Evolutionary conservation across 2,113 vertebrate species (phyloP).

Genomic region (Cololabis saira): DNA sequence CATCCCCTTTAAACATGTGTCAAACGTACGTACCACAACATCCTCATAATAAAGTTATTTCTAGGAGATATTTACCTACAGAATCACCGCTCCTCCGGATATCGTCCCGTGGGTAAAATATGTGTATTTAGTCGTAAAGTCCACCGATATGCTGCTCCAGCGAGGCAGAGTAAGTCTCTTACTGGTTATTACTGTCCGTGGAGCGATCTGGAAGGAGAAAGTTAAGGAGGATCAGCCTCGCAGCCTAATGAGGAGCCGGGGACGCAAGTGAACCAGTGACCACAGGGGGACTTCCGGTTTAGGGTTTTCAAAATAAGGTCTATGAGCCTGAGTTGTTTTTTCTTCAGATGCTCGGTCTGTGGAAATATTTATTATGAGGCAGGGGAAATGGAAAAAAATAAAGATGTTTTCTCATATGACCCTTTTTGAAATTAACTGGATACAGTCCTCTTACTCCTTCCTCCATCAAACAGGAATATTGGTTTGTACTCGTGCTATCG

Average conservation of each 20-base stretch:
- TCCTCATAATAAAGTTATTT: background rate
- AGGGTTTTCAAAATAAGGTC: slow-evolving; percentile 26
- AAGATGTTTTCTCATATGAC: too few relatives aligned
- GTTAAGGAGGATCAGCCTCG: slow-evolving; percentile 10
- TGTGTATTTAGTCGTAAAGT: background rate
- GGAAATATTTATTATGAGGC: too few relatives aligned
- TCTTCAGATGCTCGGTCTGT: too few relatives aligned
- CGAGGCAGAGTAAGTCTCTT: slow-evolving; percentile 64
- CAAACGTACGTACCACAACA: background rate
- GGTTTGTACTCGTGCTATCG: too few relatives aligned
- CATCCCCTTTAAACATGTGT: background rate
- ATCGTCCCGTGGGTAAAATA: background rate
- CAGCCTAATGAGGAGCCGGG: background rate
- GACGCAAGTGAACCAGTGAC: rapidly evolving
- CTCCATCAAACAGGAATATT: too few relatives aligned
- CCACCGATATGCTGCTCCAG: slow-evolving; percentile 5
- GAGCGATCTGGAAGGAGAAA: slow-evolving; percentile 40
- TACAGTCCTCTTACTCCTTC: too few relatives aligned
- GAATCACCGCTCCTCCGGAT: background rate
- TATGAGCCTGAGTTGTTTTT: too few relatives aligned
- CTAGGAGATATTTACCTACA: slow-evolving; percentile 22
- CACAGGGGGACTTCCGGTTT: background rate
- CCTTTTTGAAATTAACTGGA: too few relatives aligned
- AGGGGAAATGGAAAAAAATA: too few relatives aligned
- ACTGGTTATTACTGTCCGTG: slow-evolving; percentile 29